Evolutionary conservation across 1,140 invertebrate species (phyloP).

Genomic region (Mactra quadrangularis): DNA sequence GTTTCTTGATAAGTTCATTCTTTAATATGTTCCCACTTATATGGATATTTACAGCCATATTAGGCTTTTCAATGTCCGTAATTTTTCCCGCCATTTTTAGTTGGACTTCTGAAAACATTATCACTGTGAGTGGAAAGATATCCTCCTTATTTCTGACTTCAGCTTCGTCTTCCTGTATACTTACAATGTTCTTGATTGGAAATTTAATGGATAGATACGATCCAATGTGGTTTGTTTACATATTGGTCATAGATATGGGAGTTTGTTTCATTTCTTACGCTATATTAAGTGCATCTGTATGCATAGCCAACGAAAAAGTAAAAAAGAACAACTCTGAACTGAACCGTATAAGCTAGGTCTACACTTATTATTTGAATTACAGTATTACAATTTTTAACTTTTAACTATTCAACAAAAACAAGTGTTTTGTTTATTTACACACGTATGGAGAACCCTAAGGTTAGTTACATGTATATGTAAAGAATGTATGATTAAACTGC

Average conservation of each 20-base stretch:
- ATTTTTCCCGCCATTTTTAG: conserved; percentile 57
- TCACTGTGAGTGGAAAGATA: conserved; percentile 40
- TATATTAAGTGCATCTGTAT: too few species aligned
- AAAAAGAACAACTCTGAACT: too few species aligned
- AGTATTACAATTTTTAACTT: too few species aligned
- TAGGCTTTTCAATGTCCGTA: conserved; percentile 50
- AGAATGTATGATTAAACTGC: too few species aligned
- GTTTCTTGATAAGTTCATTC: not conserved
- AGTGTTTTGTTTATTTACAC: too few species aligned
- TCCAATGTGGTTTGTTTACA: conserved; percentile 54
- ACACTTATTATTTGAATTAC: too few species aligned
- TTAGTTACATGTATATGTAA: too few species aligned
- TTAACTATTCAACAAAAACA: too few species aligned
- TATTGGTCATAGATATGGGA: not conserved
- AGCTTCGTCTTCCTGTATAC: conserved; percentile 3
- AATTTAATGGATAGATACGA: conserved; percentile 49
- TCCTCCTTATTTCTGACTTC: conserved; percentile 31
- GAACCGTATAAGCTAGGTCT: too few species aligned
- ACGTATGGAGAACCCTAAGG: too few species aligned
- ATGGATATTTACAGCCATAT: conserved; percentile 28
- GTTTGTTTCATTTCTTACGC: conserved; percentile 11
- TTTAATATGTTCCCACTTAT: conserved; percentile 14
- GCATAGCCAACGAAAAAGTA: too few species aligned
- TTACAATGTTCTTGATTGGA: conserved; percentile 33
- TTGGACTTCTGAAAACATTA: conserved; percentile 40